A percentile compares a stretch with the other conserved stretches of the same genome.
Evolutionary conservation across 2,797 vertebrate species (phyloP).

Genomic region (Mycteria americana): DNA sequence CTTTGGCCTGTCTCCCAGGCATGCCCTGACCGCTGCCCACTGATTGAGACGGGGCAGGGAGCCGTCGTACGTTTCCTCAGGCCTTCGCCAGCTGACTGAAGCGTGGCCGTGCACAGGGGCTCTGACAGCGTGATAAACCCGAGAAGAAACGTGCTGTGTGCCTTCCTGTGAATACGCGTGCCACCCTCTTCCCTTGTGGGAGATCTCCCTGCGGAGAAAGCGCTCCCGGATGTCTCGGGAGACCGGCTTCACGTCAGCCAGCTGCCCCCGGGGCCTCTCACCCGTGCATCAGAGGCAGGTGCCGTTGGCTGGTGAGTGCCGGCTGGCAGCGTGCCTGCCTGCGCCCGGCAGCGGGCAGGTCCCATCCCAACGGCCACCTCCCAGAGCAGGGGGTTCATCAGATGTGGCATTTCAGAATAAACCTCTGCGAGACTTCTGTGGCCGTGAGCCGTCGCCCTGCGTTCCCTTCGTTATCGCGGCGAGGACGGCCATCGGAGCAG

Average conservation of each 20-base stretch:
- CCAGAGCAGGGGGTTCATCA: too few species aligned
- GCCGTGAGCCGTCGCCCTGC: not conserved
- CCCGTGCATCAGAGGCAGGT: not conserved
- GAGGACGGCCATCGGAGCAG: fast-evolving
- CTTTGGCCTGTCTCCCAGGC: not conserved
- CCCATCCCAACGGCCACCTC: fast-evolving
- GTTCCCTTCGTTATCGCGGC: fast-evolving
- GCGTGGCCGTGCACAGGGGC: fast-evolving
- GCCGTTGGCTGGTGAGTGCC: not conserved
- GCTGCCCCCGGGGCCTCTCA: not conserved
- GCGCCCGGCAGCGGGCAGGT: not conserved
- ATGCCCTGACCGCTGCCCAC: not conserved
- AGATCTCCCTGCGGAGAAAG: not conserved
- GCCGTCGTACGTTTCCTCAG: fast-evolving
- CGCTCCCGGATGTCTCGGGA: not conserved
- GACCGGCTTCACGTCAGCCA: not conserved
- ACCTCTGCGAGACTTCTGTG: not conserved
- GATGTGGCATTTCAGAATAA: not conserved
- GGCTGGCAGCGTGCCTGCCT: not conserved
- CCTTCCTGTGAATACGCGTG: not conserved
- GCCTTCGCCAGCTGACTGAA: not conserved
- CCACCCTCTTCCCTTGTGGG: not conserved
- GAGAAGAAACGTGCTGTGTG: not conserved
- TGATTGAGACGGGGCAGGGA: not conserved
- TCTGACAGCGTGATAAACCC: not conserved